Evolutionary conservation across 2,113 vertebrate species (phyloP).

Genomic region (Gasterosteus aculeatus): DNA sequence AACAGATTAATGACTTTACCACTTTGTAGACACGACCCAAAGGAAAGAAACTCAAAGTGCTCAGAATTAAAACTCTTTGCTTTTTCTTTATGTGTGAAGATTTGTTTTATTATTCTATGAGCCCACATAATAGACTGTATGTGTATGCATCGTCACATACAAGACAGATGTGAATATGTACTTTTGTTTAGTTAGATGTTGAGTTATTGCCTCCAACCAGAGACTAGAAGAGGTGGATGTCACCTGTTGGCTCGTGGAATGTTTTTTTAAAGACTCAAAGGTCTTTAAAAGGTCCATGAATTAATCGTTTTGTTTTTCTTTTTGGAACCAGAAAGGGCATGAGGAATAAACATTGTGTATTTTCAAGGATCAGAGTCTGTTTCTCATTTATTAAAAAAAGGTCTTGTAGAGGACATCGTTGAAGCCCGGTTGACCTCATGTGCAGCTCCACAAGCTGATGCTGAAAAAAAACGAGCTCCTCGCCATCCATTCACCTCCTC

Average conservation of each 20-base stretch:
- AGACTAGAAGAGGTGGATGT: neutral
- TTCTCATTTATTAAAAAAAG: neutral
- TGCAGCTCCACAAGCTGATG: neutral
- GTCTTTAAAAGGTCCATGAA: too few relatives aligned
- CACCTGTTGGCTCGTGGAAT: too few relatives aligned
- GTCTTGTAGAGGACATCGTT: neutral
- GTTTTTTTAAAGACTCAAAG: too few relatives aligned
- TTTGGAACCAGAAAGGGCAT: too few relatives aligned
- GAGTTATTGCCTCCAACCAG: neutral
- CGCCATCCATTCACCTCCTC: constrained; percentile 20
- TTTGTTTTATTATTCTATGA: neutral
- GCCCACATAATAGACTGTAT: neutral
- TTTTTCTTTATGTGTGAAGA: constrained; percentile 17
- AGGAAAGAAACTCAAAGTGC: neutral
- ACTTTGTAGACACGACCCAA: constrained; percentile 4
- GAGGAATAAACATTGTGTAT: neutral
- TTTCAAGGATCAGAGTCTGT: neutral
- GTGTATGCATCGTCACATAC: neutral
- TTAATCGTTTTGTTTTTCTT: too few relatives aligned
- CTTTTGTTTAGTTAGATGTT: neutral
- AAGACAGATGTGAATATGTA: neutral
- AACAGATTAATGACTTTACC: neutral
- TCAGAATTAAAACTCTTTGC: neutral
- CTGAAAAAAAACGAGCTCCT: constrained; percentile 11
- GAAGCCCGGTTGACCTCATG: neutral